Conservation (phyloP, 2,797 vertebrate genomes). For the Catostomus latipinnis region DNA sequence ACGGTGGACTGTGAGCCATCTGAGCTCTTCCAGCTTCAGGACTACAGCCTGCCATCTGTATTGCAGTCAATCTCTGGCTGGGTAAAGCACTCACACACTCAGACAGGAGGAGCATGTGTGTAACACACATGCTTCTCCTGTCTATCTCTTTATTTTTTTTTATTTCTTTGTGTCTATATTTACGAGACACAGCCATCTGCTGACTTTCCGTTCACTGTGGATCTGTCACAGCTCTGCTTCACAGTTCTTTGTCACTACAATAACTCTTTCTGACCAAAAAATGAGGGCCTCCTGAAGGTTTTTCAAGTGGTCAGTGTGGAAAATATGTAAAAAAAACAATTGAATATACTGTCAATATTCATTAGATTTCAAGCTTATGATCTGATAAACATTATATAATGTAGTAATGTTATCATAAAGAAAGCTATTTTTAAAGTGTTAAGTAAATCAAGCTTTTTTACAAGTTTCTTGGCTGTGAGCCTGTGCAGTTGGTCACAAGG, state of each 20-base stretch:
- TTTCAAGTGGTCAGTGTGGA: no score
- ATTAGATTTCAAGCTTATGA: no score
- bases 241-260: not conserved
- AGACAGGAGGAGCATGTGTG: slow-evolving; percentile 2
- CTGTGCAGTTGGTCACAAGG: no score
- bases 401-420: no score
- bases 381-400: no score
- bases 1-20: slow-evolving; percentile 93
- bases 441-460: no score
- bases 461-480: no score
- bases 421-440: no score
- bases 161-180: slow-evolving; percentile 1
- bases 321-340: no score
- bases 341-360: no score
- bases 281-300: no score
- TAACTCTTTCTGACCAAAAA: not conserved
- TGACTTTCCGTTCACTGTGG: not conserved
- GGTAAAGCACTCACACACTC: slow-evolving; percentile 72
- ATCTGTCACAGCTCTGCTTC: not conserved
- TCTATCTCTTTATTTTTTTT: not conserved
- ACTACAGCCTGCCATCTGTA: slow-evolving; percentile 86
- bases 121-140: not conserved
- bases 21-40: slow-evolving; percentile 93
- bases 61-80: slow-evolving; percentile 89
- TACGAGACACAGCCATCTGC: not conserved